A percentile compares a stretch with the other conserved stretches of the same genome.
These are phyloP conservation scores for Cantharis lateralis DNA, from an alignment of 2,888 invertebrate genomes.

Conservation along the genomic window DNA sequence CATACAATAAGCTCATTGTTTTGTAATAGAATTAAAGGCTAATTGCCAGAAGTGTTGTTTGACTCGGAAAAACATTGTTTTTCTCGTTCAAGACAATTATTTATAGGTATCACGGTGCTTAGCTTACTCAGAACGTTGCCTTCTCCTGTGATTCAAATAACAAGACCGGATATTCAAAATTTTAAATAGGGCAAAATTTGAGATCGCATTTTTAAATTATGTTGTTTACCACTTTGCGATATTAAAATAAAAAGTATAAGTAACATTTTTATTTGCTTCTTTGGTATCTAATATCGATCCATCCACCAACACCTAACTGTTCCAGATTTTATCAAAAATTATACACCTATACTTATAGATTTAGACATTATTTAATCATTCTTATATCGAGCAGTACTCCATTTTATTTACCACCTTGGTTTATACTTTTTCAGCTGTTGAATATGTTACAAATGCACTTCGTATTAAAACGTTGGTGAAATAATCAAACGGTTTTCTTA, in stretches of 20 bases:
- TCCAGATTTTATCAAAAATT: neutral
- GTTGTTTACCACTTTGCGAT: neutral
- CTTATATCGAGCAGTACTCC: neutral
- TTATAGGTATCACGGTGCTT: constrained; percentile 17
- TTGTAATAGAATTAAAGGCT: constrained; percentile 8
- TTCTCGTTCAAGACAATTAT: constrained; percentile 13
- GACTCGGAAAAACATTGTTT: neutral
- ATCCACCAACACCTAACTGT: neutral
- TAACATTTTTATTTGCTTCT: neutral
- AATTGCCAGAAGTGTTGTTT: constrained; percentile 3
- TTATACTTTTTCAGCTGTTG: neutral
- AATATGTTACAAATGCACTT: neutral
- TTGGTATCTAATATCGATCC: neutral
- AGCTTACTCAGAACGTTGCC: constrained; percentile 27
- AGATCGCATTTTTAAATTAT: neutral
- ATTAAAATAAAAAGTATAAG: neutral
- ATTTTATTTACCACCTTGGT: neutral
- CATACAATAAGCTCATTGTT: constrained; percentile 4
- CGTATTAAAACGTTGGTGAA: neutral
- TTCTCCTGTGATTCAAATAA: constrained; percentile 15
- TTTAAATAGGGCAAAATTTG: neutral
- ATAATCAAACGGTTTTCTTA: neutral
- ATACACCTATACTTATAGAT: neutral
- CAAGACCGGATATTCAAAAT: neutral
- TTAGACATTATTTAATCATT: neutral